A percentile compares a stretch with the other conserved stretches of the same genome.
Conservation (phyloP, 2,113 vertebrate species). For the Pseudolaguvia tuberculata region DNA sequence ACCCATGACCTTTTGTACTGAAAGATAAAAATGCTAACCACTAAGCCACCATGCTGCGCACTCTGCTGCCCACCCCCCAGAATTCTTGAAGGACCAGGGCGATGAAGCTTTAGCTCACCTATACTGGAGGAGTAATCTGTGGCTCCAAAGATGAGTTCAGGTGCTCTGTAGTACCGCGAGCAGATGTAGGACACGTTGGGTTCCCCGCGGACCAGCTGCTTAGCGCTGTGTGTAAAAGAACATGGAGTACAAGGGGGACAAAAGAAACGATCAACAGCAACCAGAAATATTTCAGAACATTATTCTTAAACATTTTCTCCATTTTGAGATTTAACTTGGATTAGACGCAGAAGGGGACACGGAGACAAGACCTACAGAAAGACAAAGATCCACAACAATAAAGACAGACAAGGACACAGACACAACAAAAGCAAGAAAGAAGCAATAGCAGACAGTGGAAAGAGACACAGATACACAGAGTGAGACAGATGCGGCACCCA, state of each 20-base stretch:
- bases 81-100: too few relatives aligned
- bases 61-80: too few relatives aligned
- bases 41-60: too few relatives aligned
- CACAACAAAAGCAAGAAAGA: neutral
- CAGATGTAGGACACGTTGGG: conserved; percentile 99
- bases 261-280: neutral
- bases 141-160: conserved; percentile 99
- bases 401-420: neutral
- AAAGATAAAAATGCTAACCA: too few relatives aligned
- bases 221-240: conserved; percentile 76
- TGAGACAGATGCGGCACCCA: neutral
- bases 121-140: conserved; percentile 99
- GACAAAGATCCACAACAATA: neutral
- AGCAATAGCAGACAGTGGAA: neutral
- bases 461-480: neutral
- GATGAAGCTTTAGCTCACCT: conserved; percentile 68
- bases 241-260: neutral
- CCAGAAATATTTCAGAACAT: neutral
- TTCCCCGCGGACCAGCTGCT: conserved; percentile 97
- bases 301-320: too few relatives aligned
- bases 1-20: too few relatives aligned
- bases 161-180: conserved; percentile 98
- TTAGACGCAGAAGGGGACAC: too few relatives aligned
- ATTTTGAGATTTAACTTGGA: too few relatives aligned
- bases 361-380: too few relatives aligned